phyloP scores from a whole-genome alignment of 2,113 vertebrate genomes.

The Leptosomus discolor region DNA sequence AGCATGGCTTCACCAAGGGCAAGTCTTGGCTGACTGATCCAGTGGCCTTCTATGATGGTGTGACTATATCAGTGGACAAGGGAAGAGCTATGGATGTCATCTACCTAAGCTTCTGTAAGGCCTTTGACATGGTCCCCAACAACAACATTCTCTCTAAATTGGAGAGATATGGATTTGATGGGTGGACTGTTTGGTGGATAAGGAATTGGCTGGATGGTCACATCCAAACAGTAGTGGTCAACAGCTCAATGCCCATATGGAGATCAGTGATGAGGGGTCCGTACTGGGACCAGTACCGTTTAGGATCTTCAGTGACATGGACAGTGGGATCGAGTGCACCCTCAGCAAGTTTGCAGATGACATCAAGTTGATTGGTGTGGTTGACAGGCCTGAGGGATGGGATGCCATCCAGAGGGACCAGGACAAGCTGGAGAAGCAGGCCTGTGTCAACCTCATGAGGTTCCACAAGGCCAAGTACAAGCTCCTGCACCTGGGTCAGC shows the following conservation, averaged over 20 bases:
- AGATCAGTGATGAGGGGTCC: not conserved
- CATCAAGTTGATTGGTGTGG: not conserved
- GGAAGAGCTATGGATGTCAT: too few relatives aligned
- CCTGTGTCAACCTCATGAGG: not conserved
- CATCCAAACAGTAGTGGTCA: not conserved
- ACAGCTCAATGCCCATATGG: rapidly evolving
- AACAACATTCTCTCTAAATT: not conserved
- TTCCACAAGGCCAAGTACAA: too few relatives aligned
- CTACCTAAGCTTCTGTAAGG: not conserved
- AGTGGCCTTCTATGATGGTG: not conserved
- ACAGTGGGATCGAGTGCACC: not conserved
- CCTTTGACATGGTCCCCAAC: not conserved
- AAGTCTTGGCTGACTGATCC: too few relatives aligned
- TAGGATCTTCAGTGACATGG: not conserved
- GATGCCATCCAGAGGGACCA: not conserved
- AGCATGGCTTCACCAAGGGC: too few relatives aligned
- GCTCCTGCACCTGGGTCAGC: too few relatives aligned
- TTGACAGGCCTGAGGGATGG: not conserved
- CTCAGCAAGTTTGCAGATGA: not conserved
- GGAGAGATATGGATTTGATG: not conserved
- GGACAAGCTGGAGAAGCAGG: not conserved
- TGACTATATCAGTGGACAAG: not conserved
- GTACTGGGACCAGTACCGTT: not conserved
- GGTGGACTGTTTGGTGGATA: not conserved
- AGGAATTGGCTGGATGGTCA: not conserved